A percentile compares a stretch with the other conserved stretches of the same genome.
phyloP scores from a whole-genome alignment of 2,888 invertebrate species.

The Apotomis turbidana region DNA sequence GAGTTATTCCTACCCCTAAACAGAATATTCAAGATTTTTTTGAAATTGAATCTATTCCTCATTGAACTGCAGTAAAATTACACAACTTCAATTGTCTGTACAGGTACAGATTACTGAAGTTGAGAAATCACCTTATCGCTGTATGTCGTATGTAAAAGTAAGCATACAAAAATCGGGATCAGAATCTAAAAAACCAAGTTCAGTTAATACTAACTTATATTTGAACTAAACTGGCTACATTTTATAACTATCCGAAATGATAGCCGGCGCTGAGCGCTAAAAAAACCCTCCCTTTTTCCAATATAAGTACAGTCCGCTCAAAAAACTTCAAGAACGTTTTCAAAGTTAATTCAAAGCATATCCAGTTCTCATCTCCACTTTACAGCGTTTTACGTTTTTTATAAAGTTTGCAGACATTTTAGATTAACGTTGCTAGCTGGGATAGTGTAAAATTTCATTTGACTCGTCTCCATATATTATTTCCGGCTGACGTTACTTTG shows the following conservation, averaged over 20 bases:
- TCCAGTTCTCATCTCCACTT: slow-evolving; percentile 34
- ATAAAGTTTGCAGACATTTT: slow-evolving; percentile 42
- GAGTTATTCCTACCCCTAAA: no score
- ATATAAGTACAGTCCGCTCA: slow-evolving; percentile 38
- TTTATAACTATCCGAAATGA: slow-evolving; percentile 4
- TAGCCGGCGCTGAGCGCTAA: neutral
- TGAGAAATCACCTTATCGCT: no score
- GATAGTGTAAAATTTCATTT: slow-evolving; percentile 38
- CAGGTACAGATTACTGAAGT: no score
- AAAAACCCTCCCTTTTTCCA: slow-evolving; percentile 14
- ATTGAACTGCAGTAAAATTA: no score
- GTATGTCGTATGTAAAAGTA: no score
- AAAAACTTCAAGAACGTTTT: slow-evolving; percentile 34
- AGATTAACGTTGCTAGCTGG: slow-evolving; percentile 38
- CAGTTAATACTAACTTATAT: neutral
- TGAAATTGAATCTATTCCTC: no score
- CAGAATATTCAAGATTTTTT: no score
- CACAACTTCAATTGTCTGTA: no score
- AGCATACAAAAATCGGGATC: no score
- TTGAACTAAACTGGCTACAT: slow-evolving; percentile 1
- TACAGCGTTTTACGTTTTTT: slow-evolving; percentile 26
- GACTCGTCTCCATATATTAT: slow-evolving; percentile 41
- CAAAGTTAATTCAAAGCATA: slow-evolving; percentile 35
- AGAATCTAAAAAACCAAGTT: neutral
- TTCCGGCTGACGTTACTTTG: slow-evolving; percentile 38